Conservation (phyloP, 2,888 invertebrate species). For the Eretmocerus hayati region DNA sequence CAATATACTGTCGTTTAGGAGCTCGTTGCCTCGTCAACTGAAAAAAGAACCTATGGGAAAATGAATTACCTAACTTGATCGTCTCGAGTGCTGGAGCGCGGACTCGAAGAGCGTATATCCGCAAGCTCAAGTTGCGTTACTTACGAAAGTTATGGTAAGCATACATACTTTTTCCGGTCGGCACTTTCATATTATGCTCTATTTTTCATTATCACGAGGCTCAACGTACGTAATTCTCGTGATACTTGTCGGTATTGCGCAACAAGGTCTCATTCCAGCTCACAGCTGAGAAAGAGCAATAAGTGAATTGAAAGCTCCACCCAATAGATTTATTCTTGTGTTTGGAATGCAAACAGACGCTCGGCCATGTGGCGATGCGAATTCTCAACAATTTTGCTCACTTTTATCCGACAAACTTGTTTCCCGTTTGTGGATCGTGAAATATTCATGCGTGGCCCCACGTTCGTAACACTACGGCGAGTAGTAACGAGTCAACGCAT, state of each 20-base stretch:
- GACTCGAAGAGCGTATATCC: too few relatives aligned
- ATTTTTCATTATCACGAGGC: not conserved
- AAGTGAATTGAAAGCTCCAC: not conserved
- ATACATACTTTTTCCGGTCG: not conserved
- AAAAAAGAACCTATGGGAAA: too few relatives aligned
- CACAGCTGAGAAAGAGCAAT: not conserved
- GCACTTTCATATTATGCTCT: not conserved
- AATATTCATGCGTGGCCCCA: not conserved
- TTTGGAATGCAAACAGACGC: not conserved
- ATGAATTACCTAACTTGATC: too few relatives aligned
- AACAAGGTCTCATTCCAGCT: not conserved
- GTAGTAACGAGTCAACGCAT: too few relatives aligned
- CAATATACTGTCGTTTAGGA: too few relatives aligned
- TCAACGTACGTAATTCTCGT: not conserved
- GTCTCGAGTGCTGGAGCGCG: too few relatives aligned
- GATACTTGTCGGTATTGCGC: not conserved
- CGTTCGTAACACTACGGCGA: not conserved
- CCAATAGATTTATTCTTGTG: not conserved
- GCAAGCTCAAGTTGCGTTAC: not conserved
- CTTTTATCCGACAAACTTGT: not conserved
- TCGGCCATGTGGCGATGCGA: not conserved
- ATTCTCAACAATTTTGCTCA: not conserved
- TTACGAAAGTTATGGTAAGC: not conserved
- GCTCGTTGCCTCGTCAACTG: too few relatives aligned
- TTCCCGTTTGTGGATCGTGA: not conserved